Base-by-base conservation (phyloP, 37 sponge, comb jelly and placozoan genomes). In the Chondrosia reniformis region DNA sequence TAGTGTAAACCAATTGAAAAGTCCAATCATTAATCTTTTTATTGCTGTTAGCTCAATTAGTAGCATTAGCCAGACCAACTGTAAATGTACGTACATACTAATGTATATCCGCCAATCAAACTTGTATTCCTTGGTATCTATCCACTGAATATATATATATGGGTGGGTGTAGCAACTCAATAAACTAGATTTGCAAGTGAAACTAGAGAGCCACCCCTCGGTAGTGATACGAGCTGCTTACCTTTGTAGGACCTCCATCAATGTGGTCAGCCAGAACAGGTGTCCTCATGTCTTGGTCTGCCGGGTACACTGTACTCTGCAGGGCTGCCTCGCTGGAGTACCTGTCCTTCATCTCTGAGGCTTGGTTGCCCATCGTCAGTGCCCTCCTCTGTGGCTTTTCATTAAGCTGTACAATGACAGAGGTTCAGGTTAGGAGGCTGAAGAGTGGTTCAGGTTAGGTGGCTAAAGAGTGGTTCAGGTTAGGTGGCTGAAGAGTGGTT, bases 281-380 rank as follows among this genome's bases (percentile, higher is more conserved):
- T 32, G 80, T 24, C 4, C 76, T 49, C 3, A 72, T 74, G 27
- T 83, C 83, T 0, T 46, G 63, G 4, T 66, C 67, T 34, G 9
- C 36, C 5, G 67, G 67, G 44, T 36, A 45, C 31, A 79, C 65
- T 3, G 43, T 63, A 24, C 39, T 5, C 7, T 78, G 52, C 3
- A 55, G 2, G 59, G 79, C 84, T 0, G 74, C 38, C 30, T 80
- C 25, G 2, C 43, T 77, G 0, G 22, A 34, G 63, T 75, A 88
- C 30, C 56, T 31, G 59, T 67, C 84, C 42, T 75, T 79, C 57
- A 55, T 83, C 46, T 88, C 89, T 36, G 74, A 64, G 7, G 6
- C 32, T 73, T 88, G 89, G 40, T 88, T 42, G 30, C 76, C 80
- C 84, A 84, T 88, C 10, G 81, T 80, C 58, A 88, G 76, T 19